Percentiles rank a stretch among this genome's conserved stretches.
Conservation (phyloP, 2,888 invertebrate genomes). For the Drosophila dives region DNA sequence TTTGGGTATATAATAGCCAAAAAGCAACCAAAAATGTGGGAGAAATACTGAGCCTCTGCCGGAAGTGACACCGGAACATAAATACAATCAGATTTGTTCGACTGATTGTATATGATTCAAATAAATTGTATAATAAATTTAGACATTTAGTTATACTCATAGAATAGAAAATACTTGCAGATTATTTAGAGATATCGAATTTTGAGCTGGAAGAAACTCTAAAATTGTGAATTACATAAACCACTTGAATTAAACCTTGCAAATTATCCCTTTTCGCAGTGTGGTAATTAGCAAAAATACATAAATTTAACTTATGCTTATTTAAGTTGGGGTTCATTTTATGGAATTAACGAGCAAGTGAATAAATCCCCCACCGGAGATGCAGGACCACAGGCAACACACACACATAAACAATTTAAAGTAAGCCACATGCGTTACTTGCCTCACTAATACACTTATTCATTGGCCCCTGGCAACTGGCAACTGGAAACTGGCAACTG, state of each 20-base stretch:
- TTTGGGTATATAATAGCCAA: not conserved
- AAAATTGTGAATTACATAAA: not conserved
- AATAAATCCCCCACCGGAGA: not conserved
- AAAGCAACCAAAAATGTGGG: not conserved
- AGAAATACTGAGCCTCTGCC: not conserved
- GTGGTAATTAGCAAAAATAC: not conserved
- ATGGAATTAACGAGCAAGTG: conserved; percentile 12
- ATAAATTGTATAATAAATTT: not conserved
- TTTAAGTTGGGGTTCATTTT: not conserved
- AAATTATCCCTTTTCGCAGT: not conserved
- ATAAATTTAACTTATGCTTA: not conserved
- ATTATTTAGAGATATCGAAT: not conserved
- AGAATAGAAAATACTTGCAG: too few relatives aligned
- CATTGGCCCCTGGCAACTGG: not conserved
- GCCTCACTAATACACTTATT: conserved; percentile 16
- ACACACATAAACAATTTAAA: conserved; percentile 17
- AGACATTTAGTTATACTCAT: too few relatives aligned
- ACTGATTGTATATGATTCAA: not conserved
- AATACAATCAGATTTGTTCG: not conserved
- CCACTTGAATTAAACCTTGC: not conserved
- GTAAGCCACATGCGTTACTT: conserved; percentile 18
- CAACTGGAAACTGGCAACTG: not conserved
- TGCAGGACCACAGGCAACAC: not conserved
- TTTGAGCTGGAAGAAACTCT: not conserved
- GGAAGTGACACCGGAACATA: not conserved